phyloP scores from a whole-genome alignment of 2,113 vertebrate genomes.

The Microtus richardsoni region DNA sequence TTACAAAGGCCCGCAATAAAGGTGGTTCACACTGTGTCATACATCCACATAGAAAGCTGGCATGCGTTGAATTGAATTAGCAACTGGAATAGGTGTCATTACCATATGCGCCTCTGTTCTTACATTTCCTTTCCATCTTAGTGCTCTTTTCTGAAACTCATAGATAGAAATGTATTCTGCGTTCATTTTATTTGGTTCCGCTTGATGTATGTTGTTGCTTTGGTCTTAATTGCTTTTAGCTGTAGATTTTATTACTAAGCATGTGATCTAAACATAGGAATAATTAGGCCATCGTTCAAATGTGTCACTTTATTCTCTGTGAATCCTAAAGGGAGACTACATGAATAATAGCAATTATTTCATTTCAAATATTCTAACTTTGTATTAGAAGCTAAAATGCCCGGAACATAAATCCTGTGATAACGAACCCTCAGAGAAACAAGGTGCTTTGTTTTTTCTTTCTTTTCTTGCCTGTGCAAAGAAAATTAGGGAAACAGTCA shows the following conservation, averaged over 20 bases:
- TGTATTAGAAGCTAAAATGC: constrained; percentile 23
- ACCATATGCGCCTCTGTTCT: background rate
- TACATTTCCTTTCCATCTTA: background rate
- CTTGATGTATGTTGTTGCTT: background rate
- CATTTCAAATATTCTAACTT: constrained; percentile 43
- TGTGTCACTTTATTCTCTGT: background rate
- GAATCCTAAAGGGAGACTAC: constrained; percentile 22
- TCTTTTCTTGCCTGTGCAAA: background rate
- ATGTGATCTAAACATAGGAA: constrained; percentile 2
- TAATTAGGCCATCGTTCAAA: constrained; percentile 39
- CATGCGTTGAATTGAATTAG: background rate
- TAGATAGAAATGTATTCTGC: background rate
- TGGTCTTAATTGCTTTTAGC: background rate
- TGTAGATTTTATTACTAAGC: constrained; percentile 35
- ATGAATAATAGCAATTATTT: constrained; percentile 7
- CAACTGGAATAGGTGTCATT: background rate
- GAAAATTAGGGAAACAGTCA: constrained; percentile 62
- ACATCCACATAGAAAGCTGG: background rate
- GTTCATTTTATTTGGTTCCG: constrained; percentile 11
- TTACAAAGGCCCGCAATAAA: background rate
- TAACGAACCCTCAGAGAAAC: constrained; percentile 32
- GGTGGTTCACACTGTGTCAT: background rate
- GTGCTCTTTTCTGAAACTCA: background rate
- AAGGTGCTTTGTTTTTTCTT: background rate
- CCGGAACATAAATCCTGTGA: constrained; percentile 14